Evolutionary conservation across 2,888 invertebrate species (phyloP), one percentile per base, ranked within the genome.

Genomic region (Drosophila nr. fundita): DNA sequence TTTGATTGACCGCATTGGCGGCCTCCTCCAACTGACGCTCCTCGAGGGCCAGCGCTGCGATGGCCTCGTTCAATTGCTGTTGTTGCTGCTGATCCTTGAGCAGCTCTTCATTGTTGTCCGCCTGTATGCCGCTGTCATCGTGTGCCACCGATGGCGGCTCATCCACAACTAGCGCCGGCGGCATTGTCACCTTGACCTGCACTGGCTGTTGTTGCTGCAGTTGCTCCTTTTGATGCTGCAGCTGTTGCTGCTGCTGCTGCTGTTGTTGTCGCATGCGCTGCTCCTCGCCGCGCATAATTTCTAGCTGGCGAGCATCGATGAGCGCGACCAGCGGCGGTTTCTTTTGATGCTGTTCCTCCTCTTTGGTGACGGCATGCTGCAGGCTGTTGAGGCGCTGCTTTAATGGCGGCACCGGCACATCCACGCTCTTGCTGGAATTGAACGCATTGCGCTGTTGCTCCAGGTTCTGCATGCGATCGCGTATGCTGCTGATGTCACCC

Each of bases 101-200:
- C 57, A 91, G 72, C 8, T 90, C 89, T 54, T 92, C 97, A 90
- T 96, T 95, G 64, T 72, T 77, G 11, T 96, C 96, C 30, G 96
- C 97, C 87, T 97, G 97, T 77, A 92, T 93, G 58, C 93, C 92
- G 80, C 92, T 93, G 65, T 97, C 97, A 92, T 97, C 97, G 48
- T 82, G 82, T 52, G 87, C 73, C 95, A 95, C 92, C 96, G 45
- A 40, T 15, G 81, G 83, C 7, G 82, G 76, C 15, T 84, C 83
- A 40, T 88, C 81, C 27, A 87, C 76, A 60, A 83, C 55, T 21
- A 88, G 48, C 6, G 75, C 68, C 7, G 86, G 82, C 6, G 76
- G 79, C n/a, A 66, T 32, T 48, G 77, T 54, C 54, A 63, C 13
- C 45, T 59, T 65, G 8, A 58, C 62, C 13, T 40, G 52, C 11